These are phyloP conservation scores for Agelas oroides DNA, from an alignment of 37 sponge, comb jelly and placozoan species.

Conservation along the genomic window DNA sequence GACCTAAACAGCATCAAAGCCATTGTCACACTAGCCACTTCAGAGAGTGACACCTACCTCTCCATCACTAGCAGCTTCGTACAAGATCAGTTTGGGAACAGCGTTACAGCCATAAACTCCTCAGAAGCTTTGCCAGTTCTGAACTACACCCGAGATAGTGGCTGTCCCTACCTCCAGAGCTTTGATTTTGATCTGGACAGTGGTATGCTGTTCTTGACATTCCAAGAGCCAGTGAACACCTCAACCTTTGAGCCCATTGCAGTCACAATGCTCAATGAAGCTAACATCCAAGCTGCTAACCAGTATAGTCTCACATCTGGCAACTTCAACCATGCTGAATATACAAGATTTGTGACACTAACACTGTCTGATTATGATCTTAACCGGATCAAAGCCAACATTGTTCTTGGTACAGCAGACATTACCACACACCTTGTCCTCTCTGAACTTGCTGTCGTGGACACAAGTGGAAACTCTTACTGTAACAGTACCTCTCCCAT, in stretches of 20 bases:
- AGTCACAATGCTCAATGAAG: constrained; percentile 43
- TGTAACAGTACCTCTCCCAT: constrained; percentile 52
- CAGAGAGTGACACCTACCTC: constrained; percentile 55
- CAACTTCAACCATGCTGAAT: constrained; percentile 4
- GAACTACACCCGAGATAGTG: constrained; percentile 65
- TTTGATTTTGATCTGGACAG: constrained; percentile 64
- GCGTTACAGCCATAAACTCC: constrained; percentile 27
- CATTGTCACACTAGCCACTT: constrained; percentile 64
- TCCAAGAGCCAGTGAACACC: constrained; percentile 86
- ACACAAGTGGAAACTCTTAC: constrained; percentile 72
- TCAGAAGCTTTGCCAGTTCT: constrained; percentile 9
- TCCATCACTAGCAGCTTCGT: constrained; percentile 64
- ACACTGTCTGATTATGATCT: constrained; percentile 52
- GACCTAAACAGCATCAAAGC: constrained; percentile 79
- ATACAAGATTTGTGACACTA: constrained; percentile 51
- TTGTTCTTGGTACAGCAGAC: constrained; percentile 26
- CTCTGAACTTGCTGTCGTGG: constrained; percentile 32
- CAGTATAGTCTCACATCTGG: constrained; percentile 55
- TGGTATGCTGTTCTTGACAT: constrained; percentile 66
- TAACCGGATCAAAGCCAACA: constrained; percentile 54
- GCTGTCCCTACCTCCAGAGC: constrained; percentile 61
- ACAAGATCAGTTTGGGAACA: constrained; percentile 73
- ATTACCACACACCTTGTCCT: constrained; percentile 43
- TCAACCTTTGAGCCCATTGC: constrained; percentile 66
- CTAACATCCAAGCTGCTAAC: background rate